Conservation (phyloP, 1,140 invertebrate genomes). For the Leguminivora glycinivorella region DNA sequence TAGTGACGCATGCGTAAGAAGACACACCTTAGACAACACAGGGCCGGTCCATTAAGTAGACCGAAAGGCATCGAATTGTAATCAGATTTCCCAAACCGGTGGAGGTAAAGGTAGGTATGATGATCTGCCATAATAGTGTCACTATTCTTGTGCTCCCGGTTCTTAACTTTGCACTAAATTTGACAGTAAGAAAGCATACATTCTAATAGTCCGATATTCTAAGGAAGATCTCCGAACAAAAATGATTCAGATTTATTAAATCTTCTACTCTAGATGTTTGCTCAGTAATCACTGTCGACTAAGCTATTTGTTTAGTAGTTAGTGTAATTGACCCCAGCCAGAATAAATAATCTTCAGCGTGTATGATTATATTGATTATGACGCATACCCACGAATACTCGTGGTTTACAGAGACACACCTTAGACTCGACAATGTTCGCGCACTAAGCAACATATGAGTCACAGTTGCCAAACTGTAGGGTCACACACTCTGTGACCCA, state of each 20-base stretch:
- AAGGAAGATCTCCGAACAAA: no score
- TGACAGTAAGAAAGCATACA: no score
- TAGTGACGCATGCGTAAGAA: neutral
- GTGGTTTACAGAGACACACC: neutral
- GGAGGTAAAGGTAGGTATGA: neutral
- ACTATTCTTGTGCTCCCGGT: neutral
- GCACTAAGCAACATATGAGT: neutral
- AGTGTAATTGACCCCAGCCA: neutral
- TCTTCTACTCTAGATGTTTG: no score
- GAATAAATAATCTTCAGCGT: no score
- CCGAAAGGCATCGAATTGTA: neutral
- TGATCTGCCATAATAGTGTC: neutral
- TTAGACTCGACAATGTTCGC: neutral
- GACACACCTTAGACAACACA: slow-evolving; percentile 3
- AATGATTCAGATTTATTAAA: no score
- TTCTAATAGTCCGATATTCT: no score
- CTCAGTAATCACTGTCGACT: no score
- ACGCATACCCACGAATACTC: no score
- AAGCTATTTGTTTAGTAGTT: neutral
- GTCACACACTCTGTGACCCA: neutral
- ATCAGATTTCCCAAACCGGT: neutral
- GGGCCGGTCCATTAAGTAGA: neutral
- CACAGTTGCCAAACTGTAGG: slow-evolving; percentile 3
- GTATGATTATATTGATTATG: no score
- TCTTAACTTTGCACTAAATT: neutral